Evolutionary conservation across 2,113 vertebrate species (phyloP).

Genomic region (Oreotrochilus melanogaster): DNA sequence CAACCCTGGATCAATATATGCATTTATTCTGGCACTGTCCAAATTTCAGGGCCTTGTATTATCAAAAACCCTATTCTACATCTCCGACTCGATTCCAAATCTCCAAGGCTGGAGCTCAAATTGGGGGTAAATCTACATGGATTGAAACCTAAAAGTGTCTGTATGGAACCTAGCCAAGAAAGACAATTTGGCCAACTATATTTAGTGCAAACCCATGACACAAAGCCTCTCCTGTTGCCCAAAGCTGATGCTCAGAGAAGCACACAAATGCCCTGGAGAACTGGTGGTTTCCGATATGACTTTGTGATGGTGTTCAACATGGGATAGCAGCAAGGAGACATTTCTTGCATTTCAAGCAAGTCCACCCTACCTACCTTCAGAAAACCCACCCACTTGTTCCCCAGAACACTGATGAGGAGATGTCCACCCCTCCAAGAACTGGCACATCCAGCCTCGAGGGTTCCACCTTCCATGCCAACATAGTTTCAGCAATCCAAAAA

Average conservation of each 20-base stretch:
- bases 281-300: neutral
- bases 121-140: conserved; percentile 19
- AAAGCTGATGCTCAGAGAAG: neutral
- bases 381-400: neutral
- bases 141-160: neutral
- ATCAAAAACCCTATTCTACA: conserved; percentile 30
- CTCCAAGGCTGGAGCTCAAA: conserved; percentile 25
- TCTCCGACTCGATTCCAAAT: conserved; percentile 17
- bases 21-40: conserved; percentile 53
- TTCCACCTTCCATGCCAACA: neutral
- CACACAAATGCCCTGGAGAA: neutral
- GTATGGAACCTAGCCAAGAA: neutral
- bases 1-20: conserved; percentile 64
- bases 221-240: neutral
- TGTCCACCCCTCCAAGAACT: neutral
- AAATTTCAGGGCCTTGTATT: conserved; percentile 30
- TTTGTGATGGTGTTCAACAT: neutral
- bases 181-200: neutral
- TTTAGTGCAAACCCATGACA: neutral
- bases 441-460: neutral
- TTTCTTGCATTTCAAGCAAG: neutral
- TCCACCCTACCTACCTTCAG: neutral
- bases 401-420: neutral
- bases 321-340: neutral
- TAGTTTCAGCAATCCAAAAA: neutral